Base-by-base conservation (phyloP, 2,888 invertebrate species). In the Nomada goodeniana region DNA sequence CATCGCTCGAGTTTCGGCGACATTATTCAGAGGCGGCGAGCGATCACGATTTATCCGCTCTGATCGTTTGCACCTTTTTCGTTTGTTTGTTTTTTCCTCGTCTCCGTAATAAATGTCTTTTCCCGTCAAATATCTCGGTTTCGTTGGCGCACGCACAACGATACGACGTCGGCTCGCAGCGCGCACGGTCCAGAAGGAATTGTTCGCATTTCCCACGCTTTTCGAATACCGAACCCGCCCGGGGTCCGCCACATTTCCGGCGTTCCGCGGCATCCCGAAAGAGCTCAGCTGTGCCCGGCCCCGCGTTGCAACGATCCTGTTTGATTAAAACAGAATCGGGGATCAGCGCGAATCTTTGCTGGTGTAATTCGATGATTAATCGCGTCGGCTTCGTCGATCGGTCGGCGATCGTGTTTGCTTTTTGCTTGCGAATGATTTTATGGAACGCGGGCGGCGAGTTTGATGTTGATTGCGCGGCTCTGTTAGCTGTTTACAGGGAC, bases 331-430 rank as follows among this genome's bases (percentile, higher is more conserved):
- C 44, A 23, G 42, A 69, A 7, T 5, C 63, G 10, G 44, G 13
- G 42, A 36, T 20, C 23, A 20, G 5, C 42, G 36, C 20, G 59
- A n/a, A 9, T 69, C 69, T 69, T 59, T 29, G 59, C 11, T n/a
- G 57, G 23, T 69, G 23, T 69, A 57, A 69, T 57, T 26, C 69
- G 10, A 3, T n/a, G 59, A 60, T 70, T 60, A 70, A 70, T 65
- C 65, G n/a, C 52, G 26, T 18, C n/a, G 29, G 15, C 1, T 47
- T 15, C 53, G 53, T 1, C 20, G 53, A 20, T n/a, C 9, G 18
- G 44, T 3, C 0, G 29, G 2, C 15, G 10, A 18, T 15, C 26
- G 7, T 69, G 23, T 55, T 68, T 68, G 23, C 36, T 23, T 55
- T 47, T 57, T 23, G 42, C 42, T 44, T 47, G 15, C 47, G 47